Base-by-base conservation (phyloP, 1,140 invertebrate species). In the Drosophila kurseongensis region DNA sequence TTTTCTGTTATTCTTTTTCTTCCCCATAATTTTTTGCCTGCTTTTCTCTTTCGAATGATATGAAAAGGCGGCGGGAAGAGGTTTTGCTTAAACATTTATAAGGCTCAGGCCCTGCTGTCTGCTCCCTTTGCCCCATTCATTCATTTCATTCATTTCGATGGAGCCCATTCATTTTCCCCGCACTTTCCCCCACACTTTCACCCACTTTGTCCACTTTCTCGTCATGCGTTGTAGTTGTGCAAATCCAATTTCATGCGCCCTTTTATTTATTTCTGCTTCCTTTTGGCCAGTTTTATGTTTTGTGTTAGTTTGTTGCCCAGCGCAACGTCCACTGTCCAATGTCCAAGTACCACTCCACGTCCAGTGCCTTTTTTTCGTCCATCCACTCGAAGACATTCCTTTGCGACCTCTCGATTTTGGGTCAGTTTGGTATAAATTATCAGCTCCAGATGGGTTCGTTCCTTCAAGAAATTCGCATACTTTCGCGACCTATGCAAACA, bases 201-300 rank as follows among this genome's bases (percentile, higher is more conserved):
- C 16, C 7, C 48, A 40, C 59, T 16, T 62, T 66, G 40, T 36
- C 59, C 60, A 44, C 54, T 65, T 55, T 59, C 18, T 50, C 45
- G 52, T 54, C 65, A 75, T 86, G 61, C 66, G 62, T 65, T 85
- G 44, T 57, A 50, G 65, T 45, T 71, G 55, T 77, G 60, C 62
- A 82, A 86, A 86, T 86, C 82, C 59, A 76, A 82, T 88, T 88
- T 88, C 59, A 79, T 75, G 51, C 51, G 66, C 47, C 73, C 76
- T 77, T 75, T 83, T 74, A 59, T 67, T 54, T 56, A 16, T 23
- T 61, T 59, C 56, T 68, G 40, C 59, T 27, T 71, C 57, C 73
- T 56, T 57, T 29, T 52, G 58, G 57, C n/a, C 56, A 71, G 36
- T 51, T 41, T 40, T n/a, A 13, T 16, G 14, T 14, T 32, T 41